These are phyloP conservation scores for Macropus fuliginosus DNA, from an alignment of 2,797 vertebrate genomes.

Conservation along the genomic window DNA sequence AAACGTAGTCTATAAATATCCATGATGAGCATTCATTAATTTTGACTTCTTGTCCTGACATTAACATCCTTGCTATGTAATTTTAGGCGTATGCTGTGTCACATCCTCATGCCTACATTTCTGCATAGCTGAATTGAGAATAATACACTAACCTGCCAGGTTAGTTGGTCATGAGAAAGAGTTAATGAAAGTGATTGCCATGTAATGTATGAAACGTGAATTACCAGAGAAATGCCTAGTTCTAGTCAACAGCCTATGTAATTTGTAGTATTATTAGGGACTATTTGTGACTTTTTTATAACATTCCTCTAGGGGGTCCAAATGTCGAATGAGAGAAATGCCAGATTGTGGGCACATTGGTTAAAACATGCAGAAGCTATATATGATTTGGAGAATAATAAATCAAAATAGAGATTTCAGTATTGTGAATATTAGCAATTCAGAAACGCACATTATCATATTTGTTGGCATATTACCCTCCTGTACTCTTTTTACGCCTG, in stretches of 20 bases:
- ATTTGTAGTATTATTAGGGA: conserved; percentile 73
- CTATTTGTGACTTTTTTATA: conserved; percentile 75
- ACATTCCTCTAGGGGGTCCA: conserved; percentile 66
- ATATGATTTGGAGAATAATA: conserved; percentile 35
- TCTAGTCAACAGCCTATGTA: conserved; percentile 51
- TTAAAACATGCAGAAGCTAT: conserved; percentile 59
- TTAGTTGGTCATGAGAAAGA: conserved; percentile 59
- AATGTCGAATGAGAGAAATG: conserved; percentile 71
- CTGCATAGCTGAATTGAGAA: conserved; percentile 55
- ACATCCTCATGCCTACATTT: neutral
- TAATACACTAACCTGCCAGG: conserved; percentile 63
- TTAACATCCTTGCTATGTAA: neutral
- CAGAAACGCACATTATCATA: neutral
- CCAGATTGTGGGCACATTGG: conserved; percentile 41
- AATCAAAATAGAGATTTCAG: conserved; percentile 19
- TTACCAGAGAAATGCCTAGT: conserved; percentile 33
- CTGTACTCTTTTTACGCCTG: neutral
- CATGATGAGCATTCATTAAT: neutral
- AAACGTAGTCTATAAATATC: neutral
- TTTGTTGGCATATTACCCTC: neutral
- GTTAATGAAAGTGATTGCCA: conserved; percentile 67
- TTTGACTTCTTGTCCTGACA: neutral
- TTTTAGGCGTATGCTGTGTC: conserved; percentile 33
- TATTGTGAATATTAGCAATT: neutral
- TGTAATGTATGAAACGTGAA: conserved; percentile 33